Conservation (phyloP, 2,888 invertebrate genomes). For the Macrophya annulata region DNA sequence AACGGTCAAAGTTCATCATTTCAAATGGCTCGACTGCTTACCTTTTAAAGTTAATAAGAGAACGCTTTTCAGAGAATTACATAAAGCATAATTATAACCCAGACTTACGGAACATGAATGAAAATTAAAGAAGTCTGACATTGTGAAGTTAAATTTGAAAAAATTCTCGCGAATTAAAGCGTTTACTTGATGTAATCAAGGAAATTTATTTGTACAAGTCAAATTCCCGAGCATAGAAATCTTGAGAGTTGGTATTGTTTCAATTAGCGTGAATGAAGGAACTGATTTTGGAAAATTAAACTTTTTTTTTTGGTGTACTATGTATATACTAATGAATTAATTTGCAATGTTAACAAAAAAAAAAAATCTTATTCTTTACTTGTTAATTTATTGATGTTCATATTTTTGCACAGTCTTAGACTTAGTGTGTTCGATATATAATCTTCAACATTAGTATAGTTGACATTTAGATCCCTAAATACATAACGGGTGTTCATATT, state of each 20-base stretch:
- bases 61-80: neutral
- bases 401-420: neutral
- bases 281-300: neutral
- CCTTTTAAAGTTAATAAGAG: neutral
- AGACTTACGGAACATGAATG: too few relatives aligned
- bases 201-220: neutral
- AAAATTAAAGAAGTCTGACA: neutral
- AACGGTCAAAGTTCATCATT: neutral
- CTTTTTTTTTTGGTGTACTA: too few relatives aligned
- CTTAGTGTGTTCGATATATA: neutral
- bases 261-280: neutral
- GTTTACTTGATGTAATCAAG: too few relatives aligned
- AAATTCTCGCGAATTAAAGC: neutral
- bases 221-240: too few relatives aligned
- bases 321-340: neutral
- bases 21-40: neutral
- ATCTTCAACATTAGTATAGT: neutral
- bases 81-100: too few relatives aligned
- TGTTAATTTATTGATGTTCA: neutral
- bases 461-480: constrained; percentile 41
- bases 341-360: neutral
- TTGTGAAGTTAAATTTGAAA: neutral
- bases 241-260: neutral
- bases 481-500: constrained; percentile 67
- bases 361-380: neutral